These are phyloP conservation scores for Hydrozoanthus tunicans DNA, from an alignment of 64 coral and sea anemone species.

Conservation along the genomic window DNA sequence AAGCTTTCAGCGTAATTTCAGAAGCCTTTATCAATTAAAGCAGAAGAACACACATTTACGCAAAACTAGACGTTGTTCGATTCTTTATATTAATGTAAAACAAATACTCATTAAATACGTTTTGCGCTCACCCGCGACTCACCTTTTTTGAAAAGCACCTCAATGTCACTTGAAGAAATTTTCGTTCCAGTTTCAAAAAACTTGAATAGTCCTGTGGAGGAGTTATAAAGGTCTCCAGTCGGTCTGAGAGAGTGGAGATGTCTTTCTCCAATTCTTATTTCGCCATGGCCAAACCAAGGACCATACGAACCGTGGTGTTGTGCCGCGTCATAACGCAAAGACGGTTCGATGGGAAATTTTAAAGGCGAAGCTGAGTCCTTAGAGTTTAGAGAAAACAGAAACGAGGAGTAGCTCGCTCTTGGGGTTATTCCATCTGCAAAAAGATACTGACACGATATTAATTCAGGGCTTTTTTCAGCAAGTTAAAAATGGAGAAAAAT, in stretches of 20 bases:
- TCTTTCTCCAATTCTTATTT: neutral
- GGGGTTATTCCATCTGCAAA: neutral
- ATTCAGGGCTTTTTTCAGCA: no score
- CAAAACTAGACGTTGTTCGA: neutral
- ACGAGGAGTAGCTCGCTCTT: conserved; percentile 3
- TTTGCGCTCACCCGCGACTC: neutral
- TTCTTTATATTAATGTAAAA: neutral
- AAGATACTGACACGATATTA: neutral
- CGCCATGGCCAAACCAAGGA: neutral
- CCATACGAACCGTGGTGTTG: neutral
- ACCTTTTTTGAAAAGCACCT: conserved; percentile 42
- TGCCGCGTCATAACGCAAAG: neutral
- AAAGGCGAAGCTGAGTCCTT: neutral
- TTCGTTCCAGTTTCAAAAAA: neutral
- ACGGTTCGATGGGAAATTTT: neutral
- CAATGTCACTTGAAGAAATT: neutral
- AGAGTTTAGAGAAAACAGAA: conserved; percentile 36
- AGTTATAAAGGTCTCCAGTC: conserved; percentile 6
- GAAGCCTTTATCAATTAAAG: no score
- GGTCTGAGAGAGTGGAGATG: neutral
- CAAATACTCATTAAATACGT: neutral
- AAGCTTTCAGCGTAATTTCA: no score
- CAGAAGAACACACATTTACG: neutral
- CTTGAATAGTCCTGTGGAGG: neutral
- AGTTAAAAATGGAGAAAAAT: no score